Evolutionary conservation across 2,888 invertebrate genomes (phyloP).

Genomic region (Clunio marinus): DNA sequence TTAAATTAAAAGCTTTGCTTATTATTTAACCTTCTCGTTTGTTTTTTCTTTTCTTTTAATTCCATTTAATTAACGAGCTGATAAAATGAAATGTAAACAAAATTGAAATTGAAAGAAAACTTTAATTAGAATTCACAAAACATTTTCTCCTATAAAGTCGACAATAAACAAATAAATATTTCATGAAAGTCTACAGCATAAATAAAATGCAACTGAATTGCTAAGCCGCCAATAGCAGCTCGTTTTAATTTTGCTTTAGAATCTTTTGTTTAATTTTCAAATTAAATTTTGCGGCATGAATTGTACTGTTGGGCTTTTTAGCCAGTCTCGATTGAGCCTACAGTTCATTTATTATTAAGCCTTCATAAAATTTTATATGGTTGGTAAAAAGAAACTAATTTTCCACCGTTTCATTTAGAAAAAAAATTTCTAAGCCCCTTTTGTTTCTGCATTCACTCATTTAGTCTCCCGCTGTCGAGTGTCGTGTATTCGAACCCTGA

Average conservation of each 20-base stretch:
- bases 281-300: neutral
- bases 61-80: too few relatives aligned
- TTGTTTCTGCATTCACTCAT: neutral
- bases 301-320: neutral
- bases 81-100: too few relatives aligned
- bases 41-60: too few relatives aligned
- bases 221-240: neutral
- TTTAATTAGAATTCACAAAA: neutral
- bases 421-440: neutral
- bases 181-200: too few relatives aligned
- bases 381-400: neutral
- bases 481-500: neutral
- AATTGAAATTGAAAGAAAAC: too few relatives aligned
- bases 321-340: neutral
- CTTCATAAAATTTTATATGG: neutral
- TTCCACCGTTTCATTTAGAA: too few relatives aligned
- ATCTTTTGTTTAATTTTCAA: conserved; percentile 5
- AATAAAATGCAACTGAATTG: too few relatives aligned
- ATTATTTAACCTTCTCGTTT: too few relatives aligned
- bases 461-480: neutral
- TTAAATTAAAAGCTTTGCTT: too few relatives aligned
- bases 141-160: neutral
- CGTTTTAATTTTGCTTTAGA: neutral
- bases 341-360: conserved; percentile 7
- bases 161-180: neutral